Percentiles rank a stretch among this genome's conserved stretches.
Evolutionary conservation across 2,888 invertebrate genomes (phyloP).

Genomic region (Eupeodes luniger): DNA sequence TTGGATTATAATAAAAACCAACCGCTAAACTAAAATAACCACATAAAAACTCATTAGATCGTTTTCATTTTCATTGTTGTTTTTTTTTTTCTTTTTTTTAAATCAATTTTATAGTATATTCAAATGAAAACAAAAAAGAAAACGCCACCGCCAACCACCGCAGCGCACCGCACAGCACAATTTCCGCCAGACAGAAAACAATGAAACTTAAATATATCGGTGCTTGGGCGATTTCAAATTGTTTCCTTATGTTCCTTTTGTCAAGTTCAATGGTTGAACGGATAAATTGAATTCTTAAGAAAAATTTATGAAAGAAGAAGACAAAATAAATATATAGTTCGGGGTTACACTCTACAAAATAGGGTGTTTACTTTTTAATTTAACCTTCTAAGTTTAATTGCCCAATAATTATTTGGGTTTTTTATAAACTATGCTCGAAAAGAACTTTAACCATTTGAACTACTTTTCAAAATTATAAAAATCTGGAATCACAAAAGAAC

Average conservation of each 20-base stretch:
- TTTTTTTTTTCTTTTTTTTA: not conserved
- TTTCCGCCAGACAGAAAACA: slow-evolving; percentile 26
- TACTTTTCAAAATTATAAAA: too few species aligned
- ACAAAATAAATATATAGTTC: not conserved
- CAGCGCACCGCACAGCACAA: too few species aligned
- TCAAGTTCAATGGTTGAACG: slow-evolving; percentile 68
- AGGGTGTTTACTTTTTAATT: not conserved
- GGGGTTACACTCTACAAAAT: not conserved
- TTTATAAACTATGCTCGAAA: too few species aligned
- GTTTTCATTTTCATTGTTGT: slow-evolving; percentile 14
- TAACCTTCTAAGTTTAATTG: too few species aligned
- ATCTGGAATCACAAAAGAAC: too few species aligned
- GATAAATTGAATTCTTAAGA: slow-evolving; percentile 72
- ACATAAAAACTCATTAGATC: slow-evolving; percentile 67
- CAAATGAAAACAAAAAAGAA: slow-evolving; percentile 1
- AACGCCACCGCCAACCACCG: too few species aligned
- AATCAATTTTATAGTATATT: slow-evolving; percentile 7
- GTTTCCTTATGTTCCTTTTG: slow-evolving; percentile 63
- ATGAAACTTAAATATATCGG: slow-evolving; percentile 28
- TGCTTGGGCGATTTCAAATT: slow-evolving; percentile 54
- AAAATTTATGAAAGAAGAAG: slow-evolving; percentile 55
- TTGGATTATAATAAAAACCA: slow-evolving; percentile 51
- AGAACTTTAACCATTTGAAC: too few species aligned
- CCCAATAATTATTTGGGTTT: too few species aligned
- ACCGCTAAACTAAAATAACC: slow-evolving; percentile 57